Evolutionary conservation across 2,797 vertebrate species (phyloP), one percentile per base, ranked within the genome.

Genomic region (Coregonus ussuriensis): DNA sequence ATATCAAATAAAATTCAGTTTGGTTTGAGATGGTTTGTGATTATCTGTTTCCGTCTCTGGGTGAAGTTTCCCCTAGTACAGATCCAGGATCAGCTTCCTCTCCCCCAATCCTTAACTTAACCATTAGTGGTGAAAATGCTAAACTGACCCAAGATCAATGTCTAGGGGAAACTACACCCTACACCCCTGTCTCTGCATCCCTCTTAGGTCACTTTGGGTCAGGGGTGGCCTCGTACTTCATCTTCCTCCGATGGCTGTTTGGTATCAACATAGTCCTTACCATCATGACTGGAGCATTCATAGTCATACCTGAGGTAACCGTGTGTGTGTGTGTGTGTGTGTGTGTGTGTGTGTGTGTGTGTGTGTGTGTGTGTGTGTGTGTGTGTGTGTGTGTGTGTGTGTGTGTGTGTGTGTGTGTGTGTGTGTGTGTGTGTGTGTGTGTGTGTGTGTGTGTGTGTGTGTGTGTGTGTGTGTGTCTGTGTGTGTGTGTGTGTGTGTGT

Each of bases 211-310:
- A 99, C 85, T 99, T 99, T 91, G 98, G 98, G 1, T 99, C 98
- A 0, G 97, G 98, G 0, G 98, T 99, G 31, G 98, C 98, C 1
- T 99, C 98, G 69, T 99, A 99, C 78, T 99, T 99, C 83, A 99
- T 99, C 88, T 99, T 99, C 91, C 86, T 99, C 77, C 95, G 98
- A 77, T 99, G 98, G 98, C 84, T 99, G 13, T 99, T 99, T 88
- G 98, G 98, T 67, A 96, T 99, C 87, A 99, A 99, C 87, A 96
- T 99, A 5, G 96, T 97, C 82, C 96, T 99, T 13, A 96, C 96
- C 11, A 90, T 97, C 77, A 96, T 99, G 98, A 99, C 97, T 0
- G 96, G 97, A 85, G 97, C 97, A 1, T 99, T 99, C 83, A 94
- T 99, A 0, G 96, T 99, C 15, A 89, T 99, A n/a, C 98, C 98